phyloP scores from a whole-genome alignment of 1,140 invertebrate genomes.

The Drosophila varians region DNA sequence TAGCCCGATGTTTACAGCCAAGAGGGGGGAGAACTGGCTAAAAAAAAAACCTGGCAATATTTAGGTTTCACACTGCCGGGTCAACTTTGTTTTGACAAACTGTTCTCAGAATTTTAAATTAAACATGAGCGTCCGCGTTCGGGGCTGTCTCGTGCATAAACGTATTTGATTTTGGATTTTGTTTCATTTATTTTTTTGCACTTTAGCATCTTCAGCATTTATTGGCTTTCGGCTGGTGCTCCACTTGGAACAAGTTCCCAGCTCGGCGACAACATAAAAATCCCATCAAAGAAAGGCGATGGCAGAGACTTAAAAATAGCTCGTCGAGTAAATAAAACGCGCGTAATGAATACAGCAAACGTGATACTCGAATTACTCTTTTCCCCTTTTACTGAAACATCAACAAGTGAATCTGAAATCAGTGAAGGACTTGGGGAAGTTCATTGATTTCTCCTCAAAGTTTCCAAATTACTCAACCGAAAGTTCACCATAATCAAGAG shows the following conservation, averaged over 20 bases:
- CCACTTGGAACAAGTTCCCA: constrained; percentile 56
- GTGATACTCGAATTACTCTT: constrained; percentile 68
- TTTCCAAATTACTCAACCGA: constrained; percentile 17
- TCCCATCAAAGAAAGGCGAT: constrained; percentile 36
- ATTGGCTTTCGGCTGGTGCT: constrained; percentile 51
- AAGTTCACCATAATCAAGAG: constrained; percentile 14
- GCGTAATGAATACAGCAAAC: constrained; percentile 51
- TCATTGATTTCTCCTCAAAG: constrained; percentile 43
- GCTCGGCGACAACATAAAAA: constrained; percentile 37
- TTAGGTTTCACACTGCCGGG: constrained; percentile 28
- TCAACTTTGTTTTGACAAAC: constrained; percentile 33
- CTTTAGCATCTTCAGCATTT: constrained; percentile 57
- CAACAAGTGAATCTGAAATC: constrained; percentile 49
- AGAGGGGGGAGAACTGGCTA: constrained; percentile 23
- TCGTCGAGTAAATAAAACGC: constrained; percentile 47
- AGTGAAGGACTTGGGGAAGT: constrained; percentile 27
- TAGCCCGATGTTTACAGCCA: constrained; percentile 23
- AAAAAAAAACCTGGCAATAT: constrained; percentile 27
- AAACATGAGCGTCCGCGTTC: constrained; percentile 21
- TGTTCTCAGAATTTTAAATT: constrained; percentile 43
- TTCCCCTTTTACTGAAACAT: constrained; percentile 31
- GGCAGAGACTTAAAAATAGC: constrained; percentile 44
- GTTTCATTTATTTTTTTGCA: constrained; percentile 8
- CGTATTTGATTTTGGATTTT: constrained; percentile 11
- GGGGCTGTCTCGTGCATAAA: constrained; percentile 11